Evolutionary conservation across 2,888 invertebrate genomes (phyloP), one percentile per base, ranked within the genome.

Genomic region (Diloba caeruleocephala): DNA sequence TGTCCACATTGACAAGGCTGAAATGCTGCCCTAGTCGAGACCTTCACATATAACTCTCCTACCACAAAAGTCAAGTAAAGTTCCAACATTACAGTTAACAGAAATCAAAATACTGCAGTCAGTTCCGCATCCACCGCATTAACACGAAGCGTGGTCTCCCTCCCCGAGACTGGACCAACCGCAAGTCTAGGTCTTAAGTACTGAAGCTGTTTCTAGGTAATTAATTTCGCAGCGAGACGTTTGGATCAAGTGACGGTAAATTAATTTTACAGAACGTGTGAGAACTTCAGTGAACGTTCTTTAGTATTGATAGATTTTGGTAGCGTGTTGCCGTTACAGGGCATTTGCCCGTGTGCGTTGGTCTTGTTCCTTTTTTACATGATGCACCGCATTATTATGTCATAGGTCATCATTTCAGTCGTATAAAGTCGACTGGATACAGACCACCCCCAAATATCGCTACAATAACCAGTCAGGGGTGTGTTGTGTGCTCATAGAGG

Each of bases 151-250:
- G 31, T 65, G 58, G 68, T 63, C 45, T 36, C 56, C 54, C 39
- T 49, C 37, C 34, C n/a, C 43, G 21, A 64, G 52, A 55, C 60
- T 54, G 74, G 69, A 66, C 45, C 54, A 37, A 46, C 55, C 64
- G 44, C 60, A 57, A 64, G 53, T 56, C 71, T 68, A 61, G 71
- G 49, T 69, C 68, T 74, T 72, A 67, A 61, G 67, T 42, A 62
- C 69, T 71, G 68, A 74, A 76, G 70, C 69, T 67, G 67, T 76
- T 75, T 66, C 75, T 56, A 62, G 60, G 68, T 70, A 76, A 78
- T 75, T 79, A 78, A 76, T 78, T 75, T 73, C 55, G 57, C 65
- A 58, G 59, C 42, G 45, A 58, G 49, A 56, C 55, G 50, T 33
- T 10, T 14, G 69, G 59, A 69, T 71, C 63, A 67, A 44, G 64